A percentile compares a stretch with the other conserved stretches of the same genome.
Conservation (phyloP, 2,113 vertebrate species). For the Corythornis cristatus region DNA sequence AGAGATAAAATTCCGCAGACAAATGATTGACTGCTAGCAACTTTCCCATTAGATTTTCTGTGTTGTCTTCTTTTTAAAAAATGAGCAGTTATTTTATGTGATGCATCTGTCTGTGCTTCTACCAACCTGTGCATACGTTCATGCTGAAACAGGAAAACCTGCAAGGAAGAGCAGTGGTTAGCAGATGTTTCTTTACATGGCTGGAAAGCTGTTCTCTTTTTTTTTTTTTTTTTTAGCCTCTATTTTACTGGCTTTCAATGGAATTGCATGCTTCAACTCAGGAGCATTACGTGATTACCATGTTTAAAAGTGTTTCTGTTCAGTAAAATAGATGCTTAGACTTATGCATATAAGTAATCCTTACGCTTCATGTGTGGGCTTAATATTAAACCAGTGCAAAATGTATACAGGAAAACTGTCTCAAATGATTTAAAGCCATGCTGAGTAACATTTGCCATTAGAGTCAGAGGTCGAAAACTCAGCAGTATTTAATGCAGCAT, state of each 20-base stretch:
- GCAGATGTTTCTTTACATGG: not conserved
- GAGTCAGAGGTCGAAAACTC: not conserved
- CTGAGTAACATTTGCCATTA: fast-evolving
- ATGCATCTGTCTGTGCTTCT: not conserved
- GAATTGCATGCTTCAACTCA: not conserved
- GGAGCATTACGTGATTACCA: not conserved
- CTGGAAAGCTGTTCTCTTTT: not conserved
- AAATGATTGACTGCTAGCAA: not conserved
- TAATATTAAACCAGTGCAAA: not conserved
- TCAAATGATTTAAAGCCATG: not conserved
- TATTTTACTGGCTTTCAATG: not conserved
- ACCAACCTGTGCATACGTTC: not conserved
- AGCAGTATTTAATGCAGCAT: not conserved
- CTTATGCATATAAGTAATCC: not conserved
- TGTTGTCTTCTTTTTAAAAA: not conserved
- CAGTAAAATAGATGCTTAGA: not conserved
- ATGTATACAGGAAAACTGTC: not conserved
- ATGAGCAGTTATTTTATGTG: not conserved
- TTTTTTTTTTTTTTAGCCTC: not conserved
- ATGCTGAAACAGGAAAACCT: not conserved
- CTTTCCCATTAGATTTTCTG: not conserved
- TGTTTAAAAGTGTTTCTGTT: not conserved
- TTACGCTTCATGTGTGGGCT: not conserved
- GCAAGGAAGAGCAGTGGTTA: not conserved
- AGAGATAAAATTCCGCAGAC: not conserved